phyloP scores from a whole-genome alignment of 2,888 invertebrate species.

The Yponomeuta malinellus region DNA sequence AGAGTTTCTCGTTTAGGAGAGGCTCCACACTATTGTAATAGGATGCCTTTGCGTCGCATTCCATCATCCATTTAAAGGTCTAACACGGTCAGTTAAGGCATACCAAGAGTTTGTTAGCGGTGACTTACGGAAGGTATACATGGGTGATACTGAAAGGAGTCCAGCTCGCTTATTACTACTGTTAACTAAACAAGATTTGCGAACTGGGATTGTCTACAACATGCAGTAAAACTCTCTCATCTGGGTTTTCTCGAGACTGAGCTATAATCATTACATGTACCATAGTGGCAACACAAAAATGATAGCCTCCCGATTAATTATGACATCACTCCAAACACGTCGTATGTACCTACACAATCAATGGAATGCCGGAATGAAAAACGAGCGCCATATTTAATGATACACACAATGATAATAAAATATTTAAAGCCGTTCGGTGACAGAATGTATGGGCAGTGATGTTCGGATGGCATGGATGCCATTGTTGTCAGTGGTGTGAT shows the following conservation, averaged over 20 bases:
- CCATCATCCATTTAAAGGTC: too few species aligned
- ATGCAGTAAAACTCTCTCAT: too few species aligned
- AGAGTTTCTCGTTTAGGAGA: neutral
- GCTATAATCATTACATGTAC: too few species aligned
- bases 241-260: too few species aligned
- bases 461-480: neutral
- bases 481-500: conserved; percentile 1
- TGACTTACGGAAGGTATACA: too few species aligned
- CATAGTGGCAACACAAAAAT: neutral
- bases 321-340: conserved; percentile 17
- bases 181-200: too few species aligned
- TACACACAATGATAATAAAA: conserved; percentile 9
- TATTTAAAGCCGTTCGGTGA: conserved; percentile 13
- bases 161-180: too few species aligned
- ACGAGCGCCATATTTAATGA: conserved; percentile 3
- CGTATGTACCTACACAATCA: conserved; percentile 1
- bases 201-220: too few species aligned
- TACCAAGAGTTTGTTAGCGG: too few species aligned
- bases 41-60: neutral
- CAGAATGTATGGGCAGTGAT: neutral
- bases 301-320: conserved; percentile 15
- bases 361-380: conserved; percentile 15
- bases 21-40: neutral
- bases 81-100: too few species aligned
- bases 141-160: too few species aligned